phyloP scores from a whole-genome alignment of 2,113 vertebrate genomes.

The Craseonycteris thonglongyai region DNA sequence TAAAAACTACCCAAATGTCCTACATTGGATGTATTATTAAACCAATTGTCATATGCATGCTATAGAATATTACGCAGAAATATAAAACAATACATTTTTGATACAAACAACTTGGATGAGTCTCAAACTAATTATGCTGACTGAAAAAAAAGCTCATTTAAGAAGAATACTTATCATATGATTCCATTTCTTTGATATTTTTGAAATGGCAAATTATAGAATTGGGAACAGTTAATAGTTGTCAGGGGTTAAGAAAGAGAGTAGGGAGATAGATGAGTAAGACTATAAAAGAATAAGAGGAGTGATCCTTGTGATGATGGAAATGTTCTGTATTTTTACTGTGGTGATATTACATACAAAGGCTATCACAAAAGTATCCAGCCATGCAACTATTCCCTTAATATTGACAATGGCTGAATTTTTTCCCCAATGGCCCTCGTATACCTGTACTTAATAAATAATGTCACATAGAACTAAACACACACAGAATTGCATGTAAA shows the following conservation, averaged over 20 bases:
- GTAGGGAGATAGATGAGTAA: rapidly evolving
- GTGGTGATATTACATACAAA: background rate
- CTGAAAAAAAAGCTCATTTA: background rate
- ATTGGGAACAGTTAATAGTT: background rate
- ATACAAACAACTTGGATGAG: background rate
- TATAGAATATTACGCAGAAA: background rate
- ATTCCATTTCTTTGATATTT: background rate
- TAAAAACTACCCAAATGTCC: background rate
- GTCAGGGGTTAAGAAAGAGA: background rate
- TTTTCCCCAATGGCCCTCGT: too few relatives aligned
- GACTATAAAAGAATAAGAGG: background rate
- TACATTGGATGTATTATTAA: background rate
- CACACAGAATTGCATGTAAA: background rate
- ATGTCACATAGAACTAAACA: background rate
- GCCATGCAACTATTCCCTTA: too few relatives aligned
- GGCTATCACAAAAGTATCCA: too few relatives aligned
- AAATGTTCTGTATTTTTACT: background rate
- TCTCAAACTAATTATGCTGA: background rate
- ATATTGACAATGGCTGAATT: too few relatives aligned
- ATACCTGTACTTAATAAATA: too few relatives aligned
- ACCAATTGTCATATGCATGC: background rate
- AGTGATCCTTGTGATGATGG: background rate
- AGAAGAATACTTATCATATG: background rate
- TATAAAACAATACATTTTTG: background rate
- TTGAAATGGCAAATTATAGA: background rate